A percentile compares a stretch with the other conserved stretches of the same genome.
phyloP scores from a whole-genome alignment of 2,888 invertebrate genomes.

The Carcina quercana region DNA sequence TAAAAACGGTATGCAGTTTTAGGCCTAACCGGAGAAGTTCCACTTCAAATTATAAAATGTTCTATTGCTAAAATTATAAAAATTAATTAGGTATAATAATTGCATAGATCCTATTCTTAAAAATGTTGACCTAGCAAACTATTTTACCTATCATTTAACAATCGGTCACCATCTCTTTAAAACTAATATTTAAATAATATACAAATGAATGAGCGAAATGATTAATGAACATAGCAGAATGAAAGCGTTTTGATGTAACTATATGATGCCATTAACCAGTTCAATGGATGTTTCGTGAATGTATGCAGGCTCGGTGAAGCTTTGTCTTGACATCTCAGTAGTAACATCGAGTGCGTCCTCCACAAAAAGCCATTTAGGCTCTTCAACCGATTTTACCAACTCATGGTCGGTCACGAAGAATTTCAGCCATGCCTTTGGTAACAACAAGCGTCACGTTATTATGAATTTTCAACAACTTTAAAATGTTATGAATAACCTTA shows the following conservation, averaged over 20 bases:
- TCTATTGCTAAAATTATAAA: too few species aligned
- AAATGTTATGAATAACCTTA: neutral
- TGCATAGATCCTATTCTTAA: too few species aligned
- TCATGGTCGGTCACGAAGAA: constrained; percentile 72
- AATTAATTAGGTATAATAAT: too few species aligned
- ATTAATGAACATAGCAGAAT: constrained; percentile 31
- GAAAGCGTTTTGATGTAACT: constrained; percentile 31
- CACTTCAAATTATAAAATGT: too few species aligned
- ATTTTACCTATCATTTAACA: too few species aligned
- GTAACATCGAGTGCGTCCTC: constrained; percentile 50
- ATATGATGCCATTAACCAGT: constrained; percentile 69
- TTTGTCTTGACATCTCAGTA: constrained; percentile 53
- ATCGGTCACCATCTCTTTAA: constrained; percentile 47
- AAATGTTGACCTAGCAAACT: too few species aligned
- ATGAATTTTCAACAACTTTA: too few species aligned
- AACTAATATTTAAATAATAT: constrained; percentile 36
- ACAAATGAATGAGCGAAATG: constrained; percentile 41
- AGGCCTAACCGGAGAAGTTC: too few species aligned
- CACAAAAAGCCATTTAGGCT: constrained; percentile 63
- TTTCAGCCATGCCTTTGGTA: constrained; percentile 74
- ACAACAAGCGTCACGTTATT: constrained; percentile 48
- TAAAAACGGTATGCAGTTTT: too few species aligned
- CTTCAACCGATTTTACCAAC: constrained; percentile 64
- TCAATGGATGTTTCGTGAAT: constrained; percentile 57
- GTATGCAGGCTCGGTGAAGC: constrained; percentile 43